Percentiles rank a stretch among this genome's conserved stretches.
These are phyloP conservation scores for Papilio gigon DNA, from an alignment of 2,888 invertebrate species.

Conservation along the genomic window DNA sequence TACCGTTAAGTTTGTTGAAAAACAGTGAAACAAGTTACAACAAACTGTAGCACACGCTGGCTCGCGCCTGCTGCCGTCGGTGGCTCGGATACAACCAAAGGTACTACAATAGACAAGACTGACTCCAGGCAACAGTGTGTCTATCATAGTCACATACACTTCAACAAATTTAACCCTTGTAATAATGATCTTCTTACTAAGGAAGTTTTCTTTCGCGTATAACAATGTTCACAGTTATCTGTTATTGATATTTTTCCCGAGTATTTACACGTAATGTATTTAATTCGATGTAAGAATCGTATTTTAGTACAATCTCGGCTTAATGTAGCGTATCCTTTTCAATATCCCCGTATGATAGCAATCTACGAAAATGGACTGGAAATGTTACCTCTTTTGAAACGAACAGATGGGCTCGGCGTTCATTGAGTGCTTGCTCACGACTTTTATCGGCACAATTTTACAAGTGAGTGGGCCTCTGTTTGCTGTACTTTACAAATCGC, in stretches of 20 bases:
- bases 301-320: conserved; percentile 14
- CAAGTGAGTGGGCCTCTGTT: conserved; percentile 6
- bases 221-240: too few relatives aligned
- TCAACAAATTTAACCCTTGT: too few relatives aligned
- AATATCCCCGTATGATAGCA: conserved; percentile 21
- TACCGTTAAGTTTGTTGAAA: too few relatives aligned
- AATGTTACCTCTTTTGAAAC: conserved; percentile 12
- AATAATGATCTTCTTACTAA: too few relatives aligned
- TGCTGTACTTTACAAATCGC: conserved; percentile 9
- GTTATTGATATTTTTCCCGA: neutral
- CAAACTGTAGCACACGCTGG: too few relatives aligned
- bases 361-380: conserved; percentile 23
- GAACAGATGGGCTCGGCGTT: conserved; percentile 13
- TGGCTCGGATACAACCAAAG: too few relatives aligned
- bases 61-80: too few relatives aligned
- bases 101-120: too few relatives aligned
- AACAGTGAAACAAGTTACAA: too few relatives aligned
- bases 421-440: neutral
- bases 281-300: neutral
- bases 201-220: too few relatives aligned
- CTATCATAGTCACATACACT: too few relatives aligned
- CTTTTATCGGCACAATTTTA: conserved; percentile 20
- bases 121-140: too few relatives aligned
- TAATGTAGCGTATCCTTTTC: conserved; percentile 17
- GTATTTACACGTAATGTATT: neutral